Percentiles rank a stretch among this genome's conserved stretches.
Evolutionary conservation across 2,113 vertebrate species (phyloP).

Genomic region (Barnardius zonarius): DNA sequence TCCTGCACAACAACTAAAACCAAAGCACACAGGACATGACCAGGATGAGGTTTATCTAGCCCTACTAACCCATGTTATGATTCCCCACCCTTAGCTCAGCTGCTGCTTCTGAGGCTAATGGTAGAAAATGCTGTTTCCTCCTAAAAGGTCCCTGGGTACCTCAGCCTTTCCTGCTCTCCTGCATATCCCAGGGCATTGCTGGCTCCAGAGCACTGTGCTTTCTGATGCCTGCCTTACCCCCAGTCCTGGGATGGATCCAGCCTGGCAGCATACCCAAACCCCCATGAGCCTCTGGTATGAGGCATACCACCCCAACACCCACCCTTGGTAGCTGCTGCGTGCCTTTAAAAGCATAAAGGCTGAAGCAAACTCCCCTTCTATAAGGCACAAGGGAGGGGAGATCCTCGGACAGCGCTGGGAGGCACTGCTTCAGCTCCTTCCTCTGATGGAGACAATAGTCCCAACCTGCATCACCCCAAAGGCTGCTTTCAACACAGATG

Average conservation of each 20-base stretch:
- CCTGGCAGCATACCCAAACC: background rate
- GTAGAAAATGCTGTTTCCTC: background rate
- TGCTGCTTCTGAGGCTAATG: background rate
- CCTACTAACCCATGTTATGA: background rate
- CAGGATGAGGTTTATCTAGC: background rate
- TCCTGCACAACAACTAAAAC: accelerated
- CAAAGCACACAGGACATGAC: accelerated
- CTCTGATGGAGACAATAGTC: background rate
- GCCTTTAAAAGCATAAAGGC: background rate
- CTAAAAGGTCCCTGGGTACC: background rate
- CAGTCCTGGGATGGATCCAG: background rate
- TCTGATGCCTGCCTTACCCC: background rate
- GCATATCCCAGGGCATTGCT: accelerated
- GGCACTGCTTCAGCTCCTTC: background rate
- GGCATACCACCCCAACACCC: background rate
- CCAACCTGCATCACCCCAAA: background rate
- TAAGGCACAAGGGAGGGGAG: background rate
- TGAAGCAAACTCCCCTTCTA: background rate
- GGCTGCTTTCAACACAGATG: background rate
- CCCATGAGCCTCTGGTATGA: accelerated
- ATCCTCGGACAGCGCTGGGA: background rate
- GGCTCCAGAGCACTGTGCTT: background rate
- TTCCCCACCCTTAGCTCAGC: background rate
- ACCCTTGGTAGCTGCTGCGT: background rate
- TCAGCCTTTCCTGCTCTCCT: background rate